Conservation (phyloP, 2,888 invertebrate species). For the Heliconius cydno region DNA sequence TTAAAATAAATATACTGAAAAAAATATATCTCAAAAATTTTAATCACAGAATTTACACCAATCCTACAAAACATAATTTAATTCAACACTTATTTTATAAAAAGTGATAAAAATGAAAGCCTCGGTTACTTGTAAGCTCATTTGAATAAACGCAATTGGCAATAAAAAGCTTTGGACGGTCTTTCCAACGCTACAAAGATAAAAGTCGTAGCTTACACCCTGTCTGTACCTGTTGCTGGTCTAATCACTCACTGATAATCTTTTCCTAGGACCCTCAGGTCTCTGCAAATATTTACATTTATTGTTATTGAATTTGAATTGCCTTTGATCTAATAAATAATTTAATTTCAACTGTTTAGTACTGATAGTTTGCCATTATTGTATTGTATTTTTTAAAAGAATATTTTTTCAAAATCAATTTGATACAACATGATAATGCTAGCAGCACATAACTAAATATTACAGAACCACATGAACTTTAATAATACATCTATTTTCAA, state of each 20-base stretch:
- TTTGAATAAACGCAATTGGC: slow-evolving; percentile 35
- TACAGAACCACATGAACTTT: no score
- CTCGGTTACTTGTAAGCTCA: slow-evolving; percentile 19
- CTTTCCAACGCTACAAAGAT: slow-evolving; percentile 29
- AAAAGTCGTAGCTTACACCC: slow-evolving; percentile 28
- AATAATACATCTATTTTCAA: no score
- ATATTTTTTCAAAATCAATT: no score
- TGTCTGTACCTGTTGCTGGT: slow-evolving; percentile 50
- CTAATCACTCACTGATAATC: slow-evolving; percentile 52
- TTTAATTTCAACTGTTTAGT: no score
- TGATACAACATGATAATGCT: no score
- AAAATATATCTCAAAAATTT: no score
- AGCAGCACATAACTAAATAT: no score
- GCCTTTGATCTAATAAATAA: no score
- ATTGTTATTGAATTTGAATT: no score
- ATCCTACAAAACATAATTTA: neutral
- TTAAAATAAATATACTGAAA: neutral
- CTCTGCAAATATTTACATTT: slow-evolving; percentile 42
- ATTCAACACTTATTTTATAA: neutral
- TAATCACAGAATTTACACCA: no score
- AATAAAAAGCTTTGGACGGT: slow-evolving; percentile 18
- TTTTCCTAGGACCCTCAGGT: slow-evolving; percentile 41
- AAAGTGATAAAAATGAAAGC: slow-evolving; percentile 4
- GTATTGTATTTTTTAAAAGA: no score
- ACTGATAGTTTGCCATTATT: no score